Conservation (phyloP, 2,888 invertebrate species). For the Trissonchulus sp. region DNA sequence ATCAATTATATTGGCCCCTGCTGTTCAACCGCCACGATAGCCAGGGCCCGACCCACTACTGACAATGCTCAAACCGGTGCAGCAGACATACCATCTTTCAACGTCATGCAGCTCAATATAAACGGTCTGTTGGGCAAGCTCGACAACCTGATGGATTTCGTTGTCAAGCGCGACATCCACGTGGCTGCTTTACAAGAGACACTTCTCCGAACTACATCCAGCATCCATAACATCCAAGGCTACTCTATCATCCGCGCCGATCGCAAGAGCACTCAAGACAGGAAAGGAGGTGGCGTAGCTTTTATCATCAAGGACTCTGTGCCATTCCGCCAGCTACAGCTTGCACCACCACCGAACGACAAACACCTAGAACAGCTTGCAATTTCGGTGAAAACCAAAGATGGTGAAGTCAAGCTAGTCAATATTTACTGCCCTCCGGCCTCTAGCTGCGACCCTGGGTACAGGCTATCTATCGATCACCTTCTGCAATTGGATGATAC, state of each 20-base stretch:
- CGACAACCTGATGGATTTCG: background rate
- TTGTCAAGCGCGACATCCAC: constrained; percentile 6
- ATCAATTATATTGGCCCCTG: constrained; percentile 5
- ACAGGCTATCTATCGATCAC: background rate
- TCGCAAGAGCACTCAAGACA: background rate
- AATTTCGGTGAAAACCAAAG: background rate
- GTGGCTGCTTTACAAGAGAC: constrained; percentile 16
- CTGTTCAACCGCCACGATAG: background rate
- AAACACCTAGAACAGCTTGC: background rate
- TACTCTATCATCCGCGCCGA: background rate
- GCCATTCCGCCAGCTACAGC: constrained; percentile 6
- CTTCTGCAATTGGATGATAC: constrained; percentile 11
- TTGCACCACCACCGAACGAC: background rate
- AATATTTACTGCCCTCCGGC: background rate
- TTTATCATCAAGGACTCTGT: constrained; percentile 10
- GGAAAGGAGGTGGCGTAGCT: background rate
- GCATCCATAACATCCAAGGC: background rate
- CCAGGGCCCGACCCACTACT: background rate
- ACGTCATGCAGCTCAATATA: background rate
- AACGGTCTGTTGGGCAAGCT: constrained; percentile 5
- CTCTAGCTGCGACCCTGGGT: constrained; percentile 2
- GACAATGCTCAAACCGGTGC: too few relatives aligned
- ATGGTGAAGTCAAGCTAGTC: background rate
- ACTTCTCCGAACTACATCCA: background rate
- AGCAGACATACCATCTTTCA: constrained; percentile 8